A percentile compares a stretch with the other conserved stretches of the same genome.
Conservation (phyloP, 1,140 invertebrate genomes). For the Mercenaria mercenaria region DNA sequence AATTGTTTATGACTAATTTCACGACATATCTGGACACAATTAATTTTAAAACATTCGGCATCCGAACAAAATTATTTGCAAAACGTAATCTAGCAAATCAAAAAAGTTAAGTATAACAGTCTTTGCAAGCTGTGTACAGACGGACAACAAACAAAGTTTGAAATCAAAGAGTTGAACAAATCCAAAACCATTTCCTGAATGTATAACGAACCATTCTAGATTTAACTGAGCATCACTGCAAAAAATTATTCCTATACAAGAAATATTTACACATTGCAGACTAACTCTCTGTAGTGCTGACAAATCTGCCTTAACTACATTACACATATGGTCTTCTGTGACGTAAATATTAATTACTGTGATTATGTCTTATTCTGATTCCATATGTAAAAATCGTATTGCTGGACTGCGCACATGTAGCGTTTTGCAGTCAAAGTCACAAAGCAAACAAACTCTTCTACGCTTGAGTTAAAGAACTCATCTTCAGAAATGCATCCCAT, state of each 20-base stretch:
- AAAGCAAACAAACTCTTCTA: conserved; percentile 81
- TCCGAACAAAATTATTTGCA: too few species aligned
- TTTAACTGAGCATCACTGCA: conserved; percentile 82
- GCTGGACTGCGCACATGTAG: conserved; percentile 80
- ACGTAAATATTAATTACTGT: conserved; percentile 82
- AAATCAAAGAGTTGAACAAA: conserved; percentile 82
- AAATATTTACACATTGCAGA: conserved; percentile 81
- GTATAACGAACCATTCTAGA: conserved; percentile 81
- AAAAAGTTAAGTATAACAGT: conserved; percentile 82
- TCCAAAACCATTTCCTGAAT: conserved; percentile 80
- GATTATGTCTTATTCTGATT: conserved; percentile 80
- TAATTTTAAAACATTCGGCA: too few species aligned
- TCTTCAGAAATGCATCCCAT: conserved; percentile 80
- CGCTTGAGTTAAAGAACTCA: conserved; percentile 74
- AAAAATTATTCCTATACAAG: conserved; percentile 81
- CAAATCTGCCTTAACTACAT: conserved; percentile 79
- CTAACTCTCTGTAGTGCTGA: conserved; percentile 80
- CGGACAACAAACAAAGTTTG: conserved; percentile 79
- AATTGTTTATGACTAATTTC: too few species aligned
- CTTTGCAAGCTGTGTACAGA: conserved; percentile 79
- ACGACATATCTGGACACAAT: too few species aligned
- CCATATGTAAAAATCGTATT: conserved; percentile 78
- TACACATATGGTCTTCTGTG: conserved; percentile 82
- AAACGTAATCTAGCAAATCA: too few species aligned
- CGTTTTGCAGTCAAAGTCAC: conserved; percentile 81